These are phyloP conservation scores for Corythucha ciliata DNA, from an alignment of 2,888 invertebrate genomes.

Conservation along the genomic window DNA sequence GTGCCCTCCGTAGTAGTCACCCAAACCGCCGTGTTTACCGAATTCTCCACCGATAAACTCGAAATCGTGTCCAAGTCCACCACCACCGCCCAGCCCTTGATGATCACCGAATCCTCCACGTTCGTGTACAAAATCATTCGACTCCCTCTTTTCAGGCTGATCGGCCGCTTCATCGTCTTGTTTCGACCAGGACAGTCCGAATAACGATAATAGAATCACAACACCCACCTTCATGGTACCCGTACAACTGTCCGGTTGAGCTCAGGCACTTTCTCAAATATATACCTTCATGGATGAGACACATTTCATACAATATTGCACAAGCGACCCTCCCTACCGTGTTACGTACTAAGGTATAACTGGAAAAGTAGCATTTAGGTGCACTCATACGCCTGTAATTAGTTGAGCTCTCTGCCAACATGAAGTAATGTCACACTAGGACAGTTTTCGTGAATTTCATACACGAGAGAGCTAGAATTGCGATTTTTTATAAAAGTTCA, in stretches of 20 bases:
- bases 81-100: constrained; percentile 8
- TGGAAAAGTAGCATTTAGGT: too few relatives aligned
- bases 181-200: not conserved
- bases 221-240: constrained; percentile 15
- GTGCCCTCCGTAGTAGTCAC: constrained; percentile 3
- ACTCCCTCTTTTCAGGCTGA: constrained; percentile 20
- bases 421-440: too few relatives aligned
- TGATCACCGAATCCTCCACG: constrained; percentile 14
- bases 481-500: too few relatives aligned
- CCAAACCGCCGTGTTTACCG: constrained; percentile 15
- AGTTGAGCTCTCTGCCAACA: too few relatives aligned
- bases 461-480: too few relatives aligned
- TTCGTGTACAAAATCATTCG: constrained; percentile 16
- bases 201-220: constrained; percentile 12
- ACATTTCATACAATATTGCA: too few relatives aligned
- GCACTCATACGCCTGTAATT: too few relatives aligned
- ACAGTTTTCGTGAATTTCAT: too few relatives aligned
- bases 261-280: too few relatives aligned
- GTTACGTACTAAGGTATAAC: too few relatives aligned
- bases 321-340: too few relatives aligned
- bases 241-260: not conserved
- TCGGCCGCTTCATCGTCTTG: constrained; percentile 7
- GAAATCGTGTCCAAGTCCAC: constrained; percentile 12
- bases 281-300: too few relatives aligned
- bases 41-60: constrained; percentile 10